A percentile compares a stretch with the other conserved stretches of the same genome.
Evolutionary conservation across 2,113 vertebrate genomes (phyloP).

Genomic region (Melanotaenia duboulayi): DNA sequence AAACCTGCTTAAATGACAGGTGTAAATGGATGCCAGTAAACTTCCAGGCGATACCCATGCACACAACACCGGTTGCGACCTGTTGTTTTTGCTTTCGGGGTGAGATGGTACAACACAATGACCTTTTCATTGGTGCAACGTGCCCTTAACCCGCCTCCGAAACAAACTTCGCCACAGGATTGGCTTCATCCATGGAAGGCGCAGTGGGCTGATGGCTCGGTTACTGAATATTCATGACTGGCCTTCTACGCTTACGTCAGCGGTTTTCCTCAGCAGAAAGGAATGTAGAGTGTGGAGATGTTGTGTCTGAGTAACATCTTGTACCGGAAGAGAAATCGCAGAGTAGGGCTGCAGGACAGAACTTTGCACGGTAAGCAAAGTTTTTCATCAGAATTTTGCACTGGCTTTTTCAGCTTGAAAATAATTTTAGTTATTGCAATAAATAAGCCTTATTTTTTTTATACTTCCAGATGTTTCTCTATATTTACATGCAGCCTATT

Average conservation of each 20-base stretch:
- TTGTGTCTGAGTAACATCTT: slow-evolving; percentile 1
- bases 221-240: slow-evolving; percentile 73
- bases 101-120: neutral
- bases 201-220: slow-evolving; percentile 73
- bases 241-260: neutral
- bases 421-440: too few relatives aligned
- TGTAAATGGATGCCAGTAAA: neutral
- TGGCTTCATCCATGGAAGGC: slow-evolving; percentile 36
- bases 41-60: too few relatives aligned
- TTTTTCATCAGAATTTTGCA: neutral
- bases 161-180: slow-evolving; percentile 39
- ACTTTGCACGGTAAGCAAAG: neutral
- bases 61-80: too few relatives aligned
- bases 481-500: too few relatives aligned
- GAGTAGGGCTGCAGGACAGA: neutral
- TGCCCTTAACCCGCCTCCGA: slow-evolving; percentile 38
- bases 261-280: slow-evolving; percentile 49
- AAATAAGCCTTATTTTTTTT: too few relatives aligned
- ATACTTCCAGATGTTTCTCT: neutral
- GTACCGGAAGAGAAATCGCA: slow-evolving; percentile 6
- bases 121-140: slow-evolving; percentile 34
- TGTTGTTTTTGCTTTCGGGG: slow-evolving; percentile 8
- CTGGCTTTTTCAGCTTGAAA: neutral
- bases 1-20: too few relatives aligned
- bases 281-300: slow-evolving; percentile 53